phyloP scores from a whole-genome alignment of 2,797 vertebrate genomes.

The Alectoris magna region DNA sequence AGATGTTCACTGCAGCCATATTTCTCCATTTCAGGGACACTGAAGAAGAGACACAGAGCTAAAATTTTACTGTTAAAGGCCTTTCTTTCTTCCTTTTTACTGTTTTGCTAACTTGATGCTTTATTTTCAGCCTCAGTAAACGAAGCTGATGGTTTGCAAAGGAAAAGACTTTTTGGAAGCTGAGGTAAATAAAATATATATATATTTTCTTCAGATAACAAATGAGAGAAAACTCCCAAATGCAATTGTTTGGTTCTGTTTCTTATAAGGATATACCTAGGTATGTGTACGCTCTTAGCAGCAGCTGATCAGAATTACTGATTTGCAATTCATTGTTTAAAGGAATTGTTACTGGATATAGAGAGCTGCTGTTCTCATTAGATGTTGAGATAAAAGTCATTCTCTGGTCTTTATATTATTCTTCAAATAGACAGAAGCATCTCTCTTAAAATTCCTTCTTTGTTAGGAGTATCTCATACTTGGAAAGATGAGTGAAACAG shows the following conservation, averaged over 20 bases:
- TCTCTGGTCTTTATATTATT: not conserved
- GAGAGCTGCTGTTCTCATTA: not conserved
- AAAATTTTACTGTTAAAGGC: not conserved
- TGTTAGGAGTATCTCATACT: not conserved
- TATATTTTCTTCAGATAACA: not conserved
- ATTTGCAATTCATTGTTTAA: not conserved
- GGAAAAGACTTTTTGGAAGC: not conserved
- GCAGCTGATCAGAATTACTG: not conserved
- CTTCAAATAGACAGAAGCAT: not conserved
- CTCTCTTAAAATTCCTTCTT: not conserved
- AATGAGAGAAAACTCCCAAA: not conserved
- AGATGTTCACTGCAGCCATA: not conserved
- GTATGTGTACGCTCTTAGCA: not conserved
- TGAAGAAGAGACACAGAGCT: not conserved
- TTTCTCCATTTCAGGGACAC: not conserved
- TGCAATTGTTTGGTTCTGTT: not conserved
- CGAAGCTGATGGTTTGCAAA: not conserved
- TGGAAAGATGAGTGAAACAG: not conserved
- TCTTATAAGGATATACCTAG: not conserved
- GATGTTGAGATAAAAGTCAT: not conserved
- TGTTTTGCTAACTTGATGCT: not conserved
- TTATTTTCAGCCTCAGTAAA: conserved; percentile 20
- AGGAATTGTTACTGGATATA: not conserved
- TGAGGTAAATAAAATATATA: no score
- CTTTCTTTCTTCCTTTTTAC: not conserved